phyloP scores from a whole-genome alignment of 2,888 invertebrate genomes.

The Nomada lathburiana region DNA sequence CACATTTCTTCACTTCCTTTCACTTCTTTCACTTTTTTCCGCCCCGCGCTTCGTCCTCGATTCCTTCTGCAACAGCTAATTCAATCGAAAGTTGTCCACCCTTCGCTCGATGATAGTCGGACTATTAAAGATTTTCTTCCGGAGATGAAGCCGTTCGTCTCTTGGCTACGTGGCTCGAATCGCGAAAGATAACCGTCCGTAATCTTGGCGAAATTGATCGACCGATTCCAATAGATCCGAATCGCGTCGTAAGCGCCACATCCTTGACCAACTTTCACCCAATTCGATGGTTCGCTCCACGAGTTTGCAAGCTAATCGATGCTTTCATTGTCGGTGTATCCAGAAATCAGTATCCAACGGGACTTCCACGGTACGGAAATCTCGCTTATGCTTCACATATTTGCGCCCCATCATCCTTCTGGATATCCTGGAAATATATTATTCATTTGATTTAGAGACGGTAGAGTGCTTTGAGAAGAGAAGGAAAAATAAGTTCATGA shows the following conservation, averaged over 20 bases:
- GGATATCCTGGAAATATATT: slow-evolving; percentile 39
- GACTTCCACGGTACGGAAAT: slow-evolving; percentile 40
- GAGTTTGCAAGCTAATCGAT: slow-evolving; percentile 18
- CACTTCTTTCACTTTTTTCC: not conserved
- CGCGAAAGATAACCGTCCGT: slow-evolving; percentile 13
- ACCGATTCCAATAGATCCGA: slow-evolving; percentile 23
- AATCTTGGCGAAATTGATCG: slow-evolving; percentile 42
- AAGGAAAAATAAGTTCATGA: too few relatives aligned
- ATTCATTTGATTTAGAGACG: not conserved
- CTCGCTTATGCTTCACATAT: slow-evolving; percentile 54
- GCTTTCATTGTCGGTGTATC: slow-evolving; percentile 28
- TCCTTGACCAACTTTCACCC: slow-evolving; percentile 16
- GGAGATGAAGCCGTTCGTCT: slow-evolving; percentile 4
- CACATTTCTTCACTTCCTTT: not conserved
- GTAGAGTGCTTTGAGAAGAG: too few relatives aligned
- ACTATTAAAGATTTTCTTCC: slow-evolving; percentile 27
- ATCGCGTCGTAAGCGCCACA: slow-evolving; percentile 16
- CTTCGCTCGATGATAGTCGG: slow-evolving; percentile 19
- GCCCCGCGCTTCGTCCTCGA: not conserved
- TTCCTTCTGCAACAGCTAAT: slow-evolving; percentile 23
- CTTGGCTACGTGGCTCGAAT: slow-evolving; percentile 55
- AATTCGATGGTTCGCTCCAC: slow-evolving; percentile 29
- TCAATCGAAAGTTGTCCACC: slow-evolving; percentile 37
- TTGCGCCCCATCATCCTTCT: slow-evolving; percentile 48
- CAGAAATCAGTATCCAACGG: slow-evolving; percentile 45